phyloP scores from a whole-genome alignment of 64 coral and sea anemone species.

The Pocillopora verrucosa region DNA sequence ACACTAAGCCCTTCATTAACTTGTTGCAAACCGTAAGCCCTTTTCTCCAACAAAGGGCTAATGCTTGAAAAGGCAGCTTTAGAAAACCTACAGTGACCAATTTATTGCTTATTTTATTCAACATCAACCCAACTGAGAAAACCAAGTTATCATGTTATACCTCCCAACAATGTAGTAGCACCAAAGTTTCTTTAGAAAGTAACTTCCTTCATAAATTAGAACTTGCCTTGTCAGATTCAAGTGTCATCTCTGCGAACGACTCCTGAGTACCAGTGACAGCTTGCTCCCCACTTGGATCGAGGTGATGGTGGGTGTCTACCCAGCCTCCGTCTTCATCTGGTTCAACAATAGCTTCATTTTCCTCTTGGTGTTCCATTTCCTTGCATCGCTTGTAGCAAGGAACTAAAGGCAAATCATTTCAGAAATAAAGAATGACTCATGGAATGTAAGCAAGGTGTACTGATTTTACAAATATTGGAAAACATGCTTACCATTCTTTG shows the following conservation, averaged over 20 bases:
- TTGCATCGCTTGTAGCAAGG: constrained; percentile 98
- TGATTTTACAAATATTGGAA: no score
- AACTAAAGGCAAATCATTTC: constrained; percentile 35
- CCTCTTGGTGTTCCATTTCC: constrained; percentile 96
- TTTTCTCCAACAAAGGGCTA: no score
- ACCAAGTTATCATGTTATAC: no score
- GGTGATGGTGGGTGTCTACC: constrained; percentile 91
- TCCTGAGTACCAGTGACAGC: constrained; percentile 69
- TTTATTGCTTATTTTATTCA: no score
- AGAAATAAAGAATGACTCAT: background rate
- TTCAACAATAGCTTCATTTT: constrained; percentile 99
- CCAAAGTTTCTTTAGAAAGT: no score
- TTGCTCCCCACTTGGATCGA: constrained; percentile 81
- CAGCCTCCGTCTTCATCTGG: constrained; percentile 98
- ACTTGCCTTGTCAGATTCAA: constrained; percentile 92
- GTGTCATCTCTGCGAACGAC: constrained; percentile 89
- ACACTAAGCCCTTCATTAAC: no score
- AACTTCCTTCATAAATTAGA: background rate
- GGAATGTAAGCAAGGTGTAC: no score
- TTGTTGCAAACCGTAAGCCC: no score
- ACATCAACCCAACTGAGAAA: no score
- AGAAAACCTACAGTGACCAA: no score
- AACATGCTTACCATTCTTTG: constrained; percentile 80
- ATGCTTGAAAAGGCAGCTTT: no score
- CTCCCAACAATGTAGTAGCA: no score